A percentile compares a stretch with the other conserved stretches of the same genome.
These are phyloP conservation scores for Plecturocebus donacophilus DNA, from an alignment of 2,113 vertebrate genomes.

Conservation along the genomic window DNA sequence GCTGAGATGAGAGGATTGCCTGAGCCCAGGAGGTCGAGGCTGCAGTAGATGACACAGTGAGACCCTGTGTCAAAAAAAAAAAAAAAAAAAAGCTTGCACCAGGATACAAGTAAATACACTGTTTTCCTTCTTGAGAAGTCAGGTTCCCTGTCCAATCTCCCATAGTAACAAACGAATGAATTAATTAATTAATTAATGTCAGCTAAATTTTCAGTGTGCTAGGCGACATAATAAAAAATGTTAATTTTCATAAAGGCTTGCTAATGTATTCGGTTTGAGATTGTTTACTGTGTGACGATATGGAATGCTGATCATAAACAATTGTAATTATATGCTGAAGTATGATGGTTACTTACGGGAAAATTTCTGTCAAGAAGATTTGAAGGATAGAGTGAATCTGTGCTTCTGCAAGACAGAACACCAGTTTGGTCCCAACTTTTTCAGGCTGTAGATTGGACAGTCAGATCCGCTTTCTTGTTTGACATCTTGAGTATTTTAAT, in stretches of 20 bases:
- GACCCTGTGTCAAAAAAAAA: too few species aligned
- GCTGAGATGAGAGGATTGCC: too few species aligned
- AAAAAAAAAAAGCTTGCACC: not conserved
- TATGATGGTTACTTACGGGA: not conserved
- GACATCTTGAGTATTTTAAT: not conserved
- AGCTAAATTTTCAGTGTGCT: not conserved
- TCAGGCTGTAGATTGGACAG: not conserved
- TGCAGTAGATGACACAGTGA: too few species aligned
- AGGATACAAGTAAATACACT: too few species aligned
- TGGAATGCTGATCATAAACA: not conserved
- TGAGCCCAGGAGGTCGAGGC: too few species aligned
- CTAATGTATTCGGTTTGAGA: not conserved
- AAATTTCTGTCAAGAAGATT: not conserved
- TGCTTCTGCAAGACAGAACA: not conserved
- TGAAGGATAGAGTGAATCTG: slow-evolving; percentile 6
- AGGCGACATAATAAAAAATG: not conserved
- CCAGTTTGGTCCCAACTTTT: not conserved
- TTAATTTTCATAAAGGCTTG: not conserved
- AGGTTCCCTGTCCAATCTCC: not conserved
- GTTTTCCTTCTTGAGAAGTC: not conserved
- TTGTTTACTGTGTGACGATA: not conserved
- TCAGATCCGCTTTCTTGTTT: not conserved
- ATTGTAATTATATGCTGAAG: not conserved
- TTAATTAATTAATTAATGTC: not conserved
- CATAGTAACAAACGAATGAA: not conserved